phyloP scores from a whole-genome alignment of 2,797 vertebrate species.

The Crenichthys baileyi region DNA sequence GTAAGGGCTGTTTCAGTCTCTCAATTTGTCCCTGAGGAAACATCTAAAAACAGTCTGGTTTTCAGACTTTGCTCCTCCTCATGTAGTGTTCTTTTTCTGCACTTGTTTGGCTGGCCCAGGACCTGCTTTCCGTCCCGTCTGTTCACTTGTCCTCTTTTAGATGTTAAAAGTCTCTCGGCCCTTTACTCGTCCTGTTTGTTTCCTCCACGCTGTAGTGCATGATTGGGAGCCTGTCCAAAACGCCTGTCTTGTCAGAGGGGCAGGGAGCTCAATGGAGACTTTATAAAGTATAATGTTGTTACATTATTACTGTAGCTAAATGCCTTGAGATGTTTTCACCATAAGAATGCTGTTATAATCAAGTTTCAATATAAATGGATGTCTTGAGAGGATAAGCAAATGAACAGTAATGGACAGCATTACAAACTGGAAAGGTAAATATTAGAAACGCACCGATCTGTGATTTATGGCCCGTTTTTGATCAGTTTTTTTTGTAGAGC shows the following conservation, averaged over 20 bases:
- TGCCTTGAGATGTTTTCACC: neutral
- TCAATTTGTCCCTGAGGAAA: conserved; percentile 22
- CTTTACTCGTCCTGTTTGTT: conserved; percentile 62
- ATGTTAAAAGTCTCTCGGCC: conserved; percentile 39
- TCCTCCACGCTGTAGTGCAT: conserved; percentile 62
- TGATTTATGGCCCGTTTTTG: neutral
- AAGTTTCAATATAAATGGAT: neutral
- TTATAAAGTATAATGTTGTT: neutral
- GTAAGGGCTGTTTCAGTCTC: conserved; percentile 72
- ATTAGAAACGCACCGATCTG: too few species aligned
- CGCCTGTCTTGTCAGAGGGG: conserved; percentile 30
- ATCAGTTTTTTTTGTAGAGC: too few species aligned
- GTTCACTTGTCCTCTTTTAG: conserved; percentile 50
- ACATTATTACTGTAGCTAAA: neutral
- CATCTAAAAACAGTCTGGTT: conserved; percentile 11
- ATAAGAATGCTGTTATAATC: neutral
- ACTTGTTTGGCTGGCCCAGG: conserved; percentile 37
- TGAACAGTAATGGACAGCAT: too few species aligned
- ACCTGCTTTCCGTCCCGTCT: conserved; percentile 60
- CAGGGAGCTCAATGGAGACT: conserved; percentile 10
- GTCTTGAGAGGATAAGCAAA: too few species aligned
- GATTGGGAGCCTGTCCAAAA: conserved; percentile 46
- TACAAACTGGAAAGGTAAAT: neutral
- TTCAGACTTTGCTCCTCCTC: conserved; percentile 8
- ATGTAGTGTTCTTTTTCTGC: conserved; percentile 39